phyloP scores from a whole-genome alignment of 53 echinoderm and acorn worm genomes.

The Antedon mediterranea region DNA sequence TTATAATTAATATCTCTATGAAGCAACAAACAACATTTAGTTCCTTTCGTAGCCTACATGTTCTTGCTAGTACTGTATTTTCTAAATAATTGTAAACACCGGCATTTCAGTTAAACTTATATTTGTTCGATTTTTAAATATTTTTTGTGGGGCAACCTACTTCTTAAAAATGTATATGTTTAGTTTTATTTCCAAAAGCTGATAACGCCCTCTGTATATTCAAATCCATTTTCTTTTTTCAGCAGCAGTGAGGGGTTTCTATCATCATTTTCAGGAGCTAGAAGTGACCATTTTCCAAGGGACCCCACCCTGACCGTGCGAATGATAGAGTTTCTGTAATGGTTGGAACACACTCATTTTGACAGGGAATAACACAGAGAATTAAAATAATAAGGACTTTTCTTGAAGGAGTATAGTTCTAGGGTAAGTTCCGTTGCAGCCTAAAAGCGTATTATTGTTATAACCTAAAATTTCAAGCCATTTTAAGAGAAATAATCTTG shows the following conservation, averaged over 20 bases:
- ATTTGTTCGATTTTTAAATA: too few relatives aligned
- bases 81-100: too few relatives aligned
- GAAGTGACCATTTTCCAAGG: not conserved
- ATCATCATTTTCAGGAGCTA: not conserved
- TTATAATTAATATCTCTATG: too few relatives aligned
- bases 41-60: too few relatives aligned
- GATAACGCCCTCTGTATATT: not conserved
- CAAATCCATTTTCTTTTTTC: not conserved
- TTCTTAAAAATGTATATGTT: too few relatives aligned
- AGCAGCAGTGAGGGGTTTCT: not conserved
- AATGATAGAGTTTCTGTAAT: conserved; percentile 1
- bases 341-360: conserved; percentile 1
- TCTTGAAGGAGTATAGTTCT: not conserved
- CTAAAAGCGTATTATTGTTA: not conserved
- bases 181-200: not conserved
- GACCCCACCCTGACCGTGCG: conserved; percentile 1
- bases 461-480: not conserved
- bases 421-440: not conserved
- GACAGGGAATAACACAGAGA: not conserved
- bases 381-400: not conserved
- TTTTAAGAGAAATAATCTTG: not conserved
- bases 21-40: too few relatives aligned
- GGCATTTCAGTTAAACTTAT: too few relatives aligned
- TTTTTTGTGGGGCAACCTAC: too few relatives aligned
- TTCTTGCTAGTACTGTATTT: too few relatives aligned